Evolutionary conservation across 2,888 invertebrate genomes (phyloP).

Genomic region (Heliconius erato): DNA sequence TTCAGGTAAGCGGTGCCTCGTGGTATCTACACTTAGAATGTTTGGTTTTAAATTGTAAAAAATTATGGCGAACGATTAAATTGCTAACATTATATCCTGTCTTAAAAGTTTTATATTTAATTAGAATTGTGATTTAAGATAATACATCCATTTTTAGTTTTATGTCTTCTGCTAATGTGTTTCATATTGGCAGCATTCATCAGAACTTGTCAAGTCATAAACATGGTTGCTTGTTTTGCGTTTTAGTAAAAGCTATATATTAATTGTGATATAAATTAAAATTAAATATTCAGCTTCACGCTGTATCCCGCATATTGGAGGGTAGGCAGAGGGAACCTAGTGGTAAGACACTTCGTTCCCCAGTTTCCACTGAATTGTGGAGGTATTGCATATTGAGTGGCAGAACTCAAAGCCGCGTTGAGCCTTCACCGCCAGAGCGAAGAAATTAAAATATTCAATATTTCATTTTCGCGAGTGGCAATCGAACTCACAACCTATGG

Average conservation of each 20-base stretch:
- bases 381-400: too few relatives aligned
- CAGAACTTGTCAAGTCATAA: slow-evolving; percentile 38
- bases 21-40: slow-evolving; percentile 47
- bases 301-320: too few relatives aligned
- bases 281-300: too few relatives aligned
- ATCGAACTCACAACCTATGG: too few relatives aligned
- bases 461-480: too few relatives aligned
- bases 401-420: too few relatives aligned
- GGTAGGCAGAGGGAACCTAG: too few relatives aligned
- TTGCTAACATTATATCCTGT: slow-evolving; percentile 45
- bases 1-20: slow-evolving; percentile 49
- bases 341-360: too few relatives aligned
- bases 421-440: too few relatives aligned
- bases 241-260: slow-evolving; percentile 35
- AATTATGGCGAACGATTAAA: slow-evolving; percentile 49
- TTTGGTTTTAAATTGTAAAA: slow-evolving; percentile 48
- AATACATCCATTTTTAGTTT: slow-evolving; percentile 51
- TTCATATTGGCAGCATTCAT: slow-evolving; percentile 44
- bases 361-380: too few relatives aligned
- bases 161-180: slow-evolving; percentile 47
- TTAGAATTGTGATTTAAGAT: slow-evolving; percentile 53
- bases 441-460: too few relatives aligned
- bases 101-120: slow-evolving; percentile 51
- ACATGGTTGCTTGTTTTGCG: slow-evolving; percentile 10
- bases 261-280: background rate